Evolutionary conservation across 2,888 invertebrate species (phyloP), one percentile per base, ranked within the genome.

Genomic region (Parasteatoda lunata): DNA sequence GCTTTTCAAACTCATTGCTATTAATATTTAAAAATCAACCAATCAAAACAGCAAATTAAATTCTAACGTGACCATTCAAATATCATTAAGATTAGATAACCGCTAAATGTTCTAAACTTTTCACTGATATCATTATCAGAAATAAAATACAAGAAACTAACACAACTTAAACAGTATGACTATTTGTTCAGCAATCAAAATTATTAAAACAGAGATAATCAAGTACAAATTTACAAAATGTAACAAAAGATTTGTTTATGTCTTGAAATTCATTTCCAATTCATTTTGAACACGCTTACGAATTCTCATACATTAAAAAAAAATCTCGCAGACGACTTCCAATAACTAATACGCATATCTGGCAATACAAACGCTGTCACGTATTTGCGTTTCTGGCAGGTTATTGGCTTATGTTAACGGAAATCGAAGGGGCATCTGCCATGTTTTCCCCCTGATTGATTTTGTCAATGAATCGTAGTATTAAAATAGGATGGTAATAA

Each of bases 401-500:
- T 45, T 71, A 75, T 76, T 77, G 77, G 84, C 79, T 85, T 85
- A 85, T 86, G 78, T 77, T 86, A 86, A 86, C 85, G 85, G 85
- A 86, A 86, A 86, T 86, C 85, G 85, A 86, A 86, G 71, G 47
- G 69, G 71, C 76, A 80, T 85, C 80, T 69, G 75, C 76, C 85
- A 80, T 86, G 85, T 86, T 80, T 81, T 72, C 80, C 69, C 70
- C 70, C 15, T 85, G 78, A 79, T 79, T 86, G 79, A 79, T 79
- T 81, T 86, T 86, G 75, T 76, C 79, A 79, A 86, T 76, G 85
- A 79, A 64, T 78, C 73, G 79, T 66, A 47, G 75, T 81, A 86
- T 86, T 86, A 86, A 81, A 86, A 81, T 86, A 86, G 78, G 84
- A 85, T 80, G 68, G 79, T 85, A 79, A 85, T 85, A 85, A 85